Conservation (phyloP, 2,888 invertebrate species). For the Lasioglossum zephyrum region DNA sequence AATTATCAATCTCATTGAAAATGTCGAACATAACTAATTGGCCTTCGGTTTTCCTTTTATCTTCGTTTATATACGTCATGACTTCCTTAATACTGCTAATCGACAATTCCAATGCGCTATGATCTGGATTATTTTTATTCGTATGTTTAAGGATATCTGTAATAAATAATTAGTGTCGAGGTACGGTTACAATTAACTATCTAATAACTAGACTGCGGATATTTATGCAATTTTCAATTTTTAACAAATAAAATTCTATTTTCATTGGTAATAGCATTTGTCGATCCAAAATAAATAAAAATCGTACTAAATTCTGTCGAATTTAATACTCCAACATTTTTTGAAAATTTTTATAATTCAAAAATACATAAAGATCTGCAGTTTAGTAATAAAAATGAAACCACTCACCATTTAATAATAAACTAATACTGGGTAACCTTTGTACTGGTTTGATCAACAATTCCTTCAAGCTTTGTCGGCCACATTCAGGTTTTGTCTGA, state of each 20-base stretch:
- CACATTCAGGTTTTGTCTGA: slow-evolving; percentile 97
- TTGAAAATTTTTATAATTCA: no score
- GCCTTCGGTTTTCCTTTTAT: slow-evolving; percentile 97
- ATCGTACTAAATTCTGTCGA: no score
- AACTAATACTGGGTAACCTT: slow-evolving; percentile 97
- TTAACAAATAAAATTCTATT: no score
- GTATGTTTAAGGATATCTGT: slow-evolving; percentile 97
- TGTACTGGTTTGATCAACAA: slow-evolving; percentile 99
- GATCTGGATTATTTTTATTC: slow-evolving; percentile 94
- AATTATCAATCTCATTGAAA: slow-evolving; percentile 98
- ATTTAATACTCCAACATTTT: no score
- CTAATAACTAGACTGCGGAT: neutral
- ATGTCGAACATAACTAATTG: slow-evolving; percentile 98
- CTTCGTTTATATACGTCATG: slow-evolving; percentile 98
- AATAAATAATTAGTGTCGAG: slow-evolving; percentile 68
- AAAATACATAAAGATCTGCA: no score
- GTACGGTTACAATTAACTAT: slow-evolving; percentile 9
- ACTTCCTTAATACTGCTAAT: slow-evolving; percentile 95
- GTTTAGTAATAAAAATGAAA: neutral
- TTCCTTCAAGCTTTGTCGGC: slow-evolving; percentile 97
- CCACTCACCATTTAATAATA: slow-evolving; percentile 94
- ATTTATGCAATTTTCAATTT: no score
- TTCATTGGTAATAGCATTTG: no score
- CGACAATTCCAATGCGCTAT: slow-evolving; percentile 92
- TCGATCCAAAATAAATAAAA: no score